Conservation (phyloP, 2,113 vertebrate species). For the Crocuta crocuta region DNA sequence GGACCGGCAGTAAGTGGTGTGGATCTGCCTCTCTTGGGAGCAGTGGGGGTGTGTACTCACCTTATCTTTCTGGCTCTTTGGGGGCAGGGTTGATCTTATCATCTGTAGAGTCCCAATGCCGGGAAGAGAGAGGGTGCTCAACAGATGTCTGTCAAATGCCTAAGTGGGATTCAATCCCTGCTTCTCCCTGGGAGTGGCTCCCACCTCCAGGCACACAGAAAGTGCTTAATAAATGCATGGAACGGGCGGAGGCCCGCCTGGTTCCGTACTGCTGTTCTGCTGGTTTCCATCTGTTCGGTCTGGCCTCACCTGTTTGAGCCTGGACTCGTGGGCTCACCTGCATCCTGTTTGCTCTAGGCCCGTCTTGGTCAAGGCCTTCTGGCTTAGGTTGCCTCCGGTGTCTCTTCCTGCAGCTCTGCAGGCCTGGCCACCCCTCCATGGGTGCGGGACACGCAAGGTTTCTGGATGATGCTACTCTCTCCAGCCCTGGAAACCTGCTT, state of each 20-base stretch:
- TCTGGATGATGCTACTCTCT: background rate
- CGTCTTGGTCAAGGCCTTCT: background rate
- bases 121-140: background rate
- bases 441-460: background rate
- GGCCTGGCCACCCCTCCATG: background rate
- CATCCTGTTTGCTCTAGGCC: background rate
- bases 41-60: background rate
- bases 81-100: background rate
- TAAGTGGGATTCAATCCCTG: background rate
- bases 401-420: background rate
- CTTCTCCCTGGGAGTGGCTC: background rate
- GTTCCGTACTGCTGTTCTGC: background rate
- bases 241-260: rapidly evolving
- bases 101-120: background rate
- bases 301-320: background rate
- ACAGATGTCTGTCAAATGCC: background rate
- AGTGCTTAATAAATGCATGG: background rate
- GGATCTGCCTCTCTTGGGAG: background rate
- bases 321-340: background rate
- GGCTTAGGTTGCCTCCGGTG: background rate
- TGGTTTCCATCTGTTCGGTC: background rate
- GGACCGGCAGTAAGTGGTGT: background rate
- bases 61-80: background rate
- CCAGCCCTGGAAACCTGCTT: background rate
- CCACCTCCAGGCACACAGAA: background rate